phyloP scores from a whole-genome alignment of 2,888 invertebrate species.

The Hedya salicella region DNA sequence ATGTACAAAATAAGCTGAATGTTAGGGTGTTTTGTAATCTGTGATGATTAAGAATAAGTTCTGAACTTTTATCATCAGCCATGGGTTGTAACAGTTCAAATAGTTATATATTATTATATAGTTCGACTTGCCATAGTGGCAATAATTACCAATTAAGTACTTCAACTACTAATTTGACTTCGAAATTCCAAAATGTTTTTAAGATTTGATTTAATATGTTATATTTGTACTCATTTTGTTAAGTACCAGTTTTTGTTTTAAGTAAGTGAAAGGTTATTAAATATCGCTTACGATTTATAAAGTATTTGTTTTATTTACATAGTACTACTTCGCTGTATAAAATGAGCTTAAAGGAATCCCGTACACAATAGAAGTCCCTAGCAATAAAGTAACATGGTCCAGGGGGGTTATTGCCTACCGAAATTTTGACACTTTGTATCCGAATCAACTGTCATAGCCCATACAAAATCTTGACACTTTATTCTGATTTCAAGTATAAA shows the following conservation, averaged over 20 bases:
- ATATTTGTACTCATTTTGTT: slow-evolving; percentile 37
- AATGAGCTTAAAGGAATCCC: too few relatives aligned
- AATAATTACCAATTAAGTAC: slow-evolving; percentile 39
- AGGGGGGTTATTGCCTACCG: too few relatives aligned
- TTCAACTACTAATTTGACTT: slow-evolving; percentile 19
- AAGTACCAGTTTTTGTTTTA: slow-evolving; percentile 29
- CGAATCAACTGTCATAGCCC: too few relatives aligned
- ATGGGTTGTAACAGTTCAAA: slow-evolving; percentile 63
- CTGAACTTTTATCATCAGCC: slow-evolving; percentile 57
- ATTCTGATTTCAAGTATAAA: too few relatives aligned
- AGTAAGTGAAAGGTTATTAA: slow-evolving; percentile 29
- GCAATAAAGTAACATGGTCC: too few relatives aligned
- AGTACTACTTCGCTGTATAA: too few relatives aligned
- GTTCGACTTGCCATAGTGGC: slow-evolving; percentile 41
- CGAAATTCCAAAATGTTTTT: slow-evolving; percentile 28
- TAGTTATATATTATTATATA: slow-evolving; percentile 36
- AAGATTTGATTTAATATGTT: slow-evolving; percentile 32
- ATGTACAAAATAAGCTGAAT: slow-evolving; percentile 37
- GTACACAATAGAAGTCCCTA: too few relatives aligned
- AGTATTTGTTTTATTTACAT: background rate
- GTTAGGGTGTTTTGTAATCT: slow-evolving; percentile 58
- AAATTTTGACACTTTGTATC: too few relatives aligned
- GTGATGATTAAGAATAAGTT: slow-evolving; percentile 77
- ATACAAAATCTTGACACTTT: too few relatives aligned
- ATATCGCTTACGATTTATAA: slow-evolving; percentile 16